Evolutionary conservation across 2,113 vertebrate genomes (phyloP).

Genomic region (Protomyctophum bolini): DNA sequence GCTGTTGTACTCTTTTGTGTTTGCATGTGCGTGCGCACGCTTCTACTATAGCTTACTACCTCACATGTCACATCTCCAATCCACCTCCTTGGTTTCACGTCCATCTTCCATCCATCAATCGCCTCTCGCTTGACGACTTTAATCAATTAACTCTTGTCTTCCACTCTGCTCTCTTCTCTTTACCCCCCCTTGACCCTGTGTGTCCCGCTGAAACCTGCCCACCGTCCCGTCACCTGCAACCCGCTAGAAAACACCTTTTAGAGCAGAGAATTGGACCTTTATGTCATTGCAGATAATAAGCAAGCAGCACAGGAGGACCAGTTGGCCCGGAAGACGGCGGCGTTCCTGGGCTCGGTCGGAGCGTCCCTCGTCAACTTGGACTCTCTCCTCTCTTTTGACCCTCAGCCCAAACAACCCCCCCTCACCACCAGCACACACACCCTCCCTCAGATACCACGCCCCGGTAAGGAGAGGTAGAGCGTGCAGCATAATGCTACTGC

Average conservation of each 20-base stretch:
- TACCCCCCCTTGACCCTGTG: slow-evolving; percentile 18
- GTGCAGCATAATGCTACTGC: background rate
- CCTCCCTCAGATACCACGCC: slow-evolving; percentile 69
- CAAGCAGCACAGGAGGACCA: slow-evolving; percentile 17
- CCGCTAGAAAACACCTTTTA: slow-evolving; percentile 71
- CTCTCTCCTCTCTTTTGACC: slow-evolving; percentile 77
- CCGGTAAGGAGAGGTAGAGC: slow-evolving; percentile 70
- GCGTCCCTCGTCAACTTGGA: slow-evolving; percentile 85
- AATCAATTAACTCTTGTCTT: slow-evolving; percentile 58
- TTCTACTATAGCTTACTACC: background rate
- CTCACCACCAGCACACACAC: slow-evolving; percentile 37
- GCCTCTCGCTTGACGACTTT: slow-evolving; percentile 29
- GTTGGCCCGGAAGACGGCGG: slow-evolving; percentile 75
- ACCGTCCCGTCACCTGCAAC: too few relatives aligned
- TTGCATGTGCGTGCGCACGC: background rate
- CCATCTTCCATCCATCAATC: slow-evolving; percentile 14
- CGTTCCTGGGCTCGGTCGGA: slow-evolving; percentile 81
- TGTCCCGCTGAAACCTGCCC: slow-evolving; percentile 25
- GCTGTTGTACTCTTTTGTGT: background rate
- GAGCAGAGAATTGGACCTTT: slow-evolving; percentile 63
- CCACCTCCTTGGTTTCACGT: slow-evolving; percentile 19
- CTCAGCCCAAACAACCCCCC: slow-evolving; percentile 52
- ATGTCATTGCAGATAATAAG: slow-evolving; percentile 57
- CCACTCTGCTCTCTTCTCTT: slow-evolving; percentile 63
- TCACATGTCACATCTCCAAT: background rate